Conservation (phyloP, 2,113 vertebrate species). For the Numida meleagris region DNA sequence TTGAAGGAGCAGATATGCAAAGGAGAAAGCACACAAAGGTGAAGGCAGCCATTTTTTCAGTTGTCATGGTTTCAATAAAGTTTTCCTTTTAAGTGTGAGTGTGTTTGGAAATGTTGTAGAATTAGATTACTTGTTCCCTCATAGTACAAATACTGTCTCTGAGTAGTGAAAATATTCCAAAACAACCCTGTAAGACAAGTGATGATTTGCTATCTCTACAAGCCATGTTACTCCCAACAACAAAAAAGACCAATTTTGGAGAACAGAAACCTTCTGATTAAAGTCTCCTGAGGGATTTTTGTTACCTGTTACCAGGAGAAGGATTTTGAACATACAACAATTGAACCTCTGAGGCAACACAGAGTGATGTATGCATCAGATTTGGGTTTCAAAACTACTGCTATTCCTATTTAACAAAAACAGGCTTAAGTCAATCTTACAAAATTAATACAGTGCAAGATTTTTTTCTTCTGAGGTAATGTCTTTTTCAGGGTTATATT, state of each 20-base stretch:
- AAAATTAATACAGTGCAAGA: slow-evolving; percentile 44
- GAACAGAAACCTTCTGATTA: slow-evolving; percentile 50
- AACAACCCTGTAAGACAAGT: background rate
- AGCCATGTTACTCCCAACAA: background rate
- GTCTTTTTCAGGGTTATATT: slow-evolving; percentile 41
- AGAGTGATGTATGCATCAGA: slow-evolving; percentile 22
- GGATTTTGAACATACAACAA: slow-evolving; percentile 23
- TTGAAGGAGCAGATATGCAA: background rate
- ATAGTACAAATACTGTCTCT: background rate
- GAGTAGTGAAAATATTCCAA: background rate
- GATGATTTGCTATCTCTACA: background rate
- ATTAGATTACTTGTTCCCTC: slow-evolving; percentile 1
- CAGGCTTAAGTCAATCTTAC: slow-evolving; percentile 54
- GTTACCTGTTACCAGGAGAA: slow-evolving; percentile 53
- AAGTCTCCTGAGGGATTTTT: slow-evolving; percentile 42
- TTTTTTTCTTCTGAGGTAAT: slow-evolving; percentile 72
- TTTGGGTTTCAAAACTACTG: slow-evolving; percentile 52
- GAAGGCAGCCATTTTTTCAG: background rate
- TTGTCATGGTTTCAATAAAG: background rate
- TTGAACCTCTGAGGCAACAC: slow-evolving; percentile 48
- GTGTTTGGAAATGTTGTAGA: background rate
- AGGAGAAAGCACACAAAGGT: background rate
- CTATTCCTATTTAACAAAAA: slow-evolving; percentile 60
- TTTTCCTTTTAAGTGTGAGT: background rate
- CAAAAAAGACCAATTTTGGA: background rate